Evolutionary conservation across 2,888 invertebrate species (phyloP).

Genomic region (Geotrupes spiniger): DNA sequence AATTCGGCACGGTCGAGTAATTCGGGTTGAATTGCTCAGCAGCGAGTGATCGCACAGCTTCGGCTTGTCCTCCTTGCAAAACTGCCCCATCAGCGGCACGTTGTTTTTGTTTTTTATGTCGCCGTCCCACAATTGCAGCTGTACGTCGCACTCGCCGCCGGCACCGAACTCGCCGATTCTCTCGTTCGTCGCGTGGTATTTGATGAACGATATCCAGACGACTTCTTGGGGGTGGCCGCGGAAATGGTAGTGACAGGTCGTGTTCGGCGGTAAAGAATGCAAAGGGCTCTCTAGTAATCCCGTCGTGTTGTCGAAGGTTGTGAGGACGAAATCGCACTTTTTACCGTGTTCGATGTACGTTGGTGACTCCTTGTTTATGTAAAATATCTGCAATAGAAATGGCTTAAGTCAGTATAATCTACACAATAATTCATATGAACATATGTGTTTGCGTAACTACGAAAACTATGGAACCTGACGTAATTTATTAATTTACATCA

Average conservation of each 20-base stretch:
- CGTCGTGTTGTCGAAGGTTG: slow-evolving; percentile 70
- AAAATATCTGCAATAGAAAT: slow-evolving; percentile 57
- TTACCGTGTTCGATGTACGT: slow-evolving; percentile 71
- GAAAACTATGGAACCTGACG: neutral
- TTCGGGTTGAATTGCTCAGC: slow-evolving; percentile 67
- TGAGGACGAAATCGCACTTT: slow-evolving; percentile 73
- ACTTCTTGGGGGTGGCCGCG: slow-evolving; percentile 72
- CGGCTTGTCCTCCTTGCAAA: slow-evolving; percentile 74
- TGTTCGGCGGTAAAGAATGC: slow-evolving; percentile 77
- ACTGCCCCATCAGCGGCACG: slow-evolving; percentile 67
- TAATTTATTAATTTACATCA: too few species aligned
- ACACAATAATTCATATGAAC: too few species aligned
- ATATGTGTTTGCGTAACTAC: slow-evolving; percentile 10
- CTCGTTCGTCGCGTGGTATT: slow-evolving; percentile 68
- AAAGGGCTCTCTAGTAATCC: slow-evolving; percentile 73
- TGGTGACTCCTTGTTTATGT: slow-evolving; percentile 73
- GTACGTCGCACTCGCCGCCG: slow-evolving; percentile 69
- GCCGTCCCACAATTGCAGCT: slow-evolving; percentile 75
- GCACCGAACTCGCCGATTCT: slow-evolving; percentile 65
- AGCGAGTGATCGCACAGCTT: slow-evolving; percentile 72
- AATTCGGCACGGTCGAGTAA: slow-evolving; percentile 67
- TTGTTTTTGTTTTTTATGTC: slow-evolving; percentile 47
- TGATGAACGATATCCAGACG: slow-evolving; percentile 81
- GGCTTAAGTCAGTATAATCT: too few species aligned
- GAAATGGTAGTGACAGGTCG: slow-evolving; percentile 78